Evolutionary conservation across 2,888 invertebrate species (phyloP).

Genomic region (Eubasilissa splendida): DNA sequence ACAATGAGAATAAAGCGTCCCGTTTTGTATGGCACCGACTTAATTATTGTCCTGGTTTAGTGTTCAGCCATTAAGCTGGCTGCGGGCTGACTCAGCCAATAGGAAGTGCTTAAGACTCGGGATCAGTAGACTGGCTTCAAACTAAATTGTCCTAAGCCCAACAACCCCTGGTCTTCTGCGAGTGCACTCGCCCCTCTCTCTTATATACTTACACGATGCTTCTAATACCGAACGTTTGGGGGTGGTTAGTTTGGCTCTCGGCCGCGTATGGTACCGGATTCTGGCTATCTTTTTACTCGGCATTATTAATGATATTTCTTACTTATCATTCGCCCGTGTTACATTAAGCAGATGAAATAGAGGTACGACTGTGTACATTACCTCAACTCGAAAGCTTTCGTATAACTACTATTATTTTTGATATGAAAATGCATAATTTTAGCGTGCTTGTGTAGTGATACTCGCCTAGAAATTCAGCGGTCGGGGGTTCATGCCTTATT

Average conservation of each 20-base stretch:
- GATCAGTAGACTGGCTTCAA: conserved; percentile 55
- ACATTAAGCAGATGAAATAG: too few species aligned
- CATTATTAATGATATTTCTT: conserved; percentile 13
- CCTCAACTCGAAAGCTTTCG: too few species aligned
- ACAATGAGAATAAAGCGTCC: conserved; percentile 43
- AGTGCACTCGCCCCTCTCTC: background rate
- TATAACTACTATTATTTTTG: too few species aligned
- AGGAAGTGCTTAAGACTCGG: conserved; percentile 57
- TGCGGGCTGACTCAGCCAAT: conserved; percentile 54
- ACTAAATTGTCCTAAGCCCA: conserved; percentile 54
- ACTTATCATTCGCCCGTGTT: too few species aligned
- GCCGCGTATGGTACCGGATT: background rate
- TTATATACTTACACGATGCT: background rate
- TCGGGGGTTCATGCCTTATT: too few species aligned
- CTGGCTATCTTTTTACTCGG: background rate
- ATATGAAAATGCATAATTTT: too few species aligned
- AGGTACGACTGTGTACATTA: too few species aligned
- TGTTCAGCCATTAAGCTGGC: conserved; percentile 47
- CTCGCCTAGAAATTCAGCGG: too few species aligned
- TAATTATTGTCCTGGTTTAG: conserved; percentile 50
- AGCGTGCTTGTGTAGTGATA: too few species aligned
- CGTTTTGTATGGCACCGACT: conserved; percentile 48
- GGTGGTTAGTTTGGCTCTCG: background rate
- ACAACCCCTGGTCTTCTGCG: conserved; percentile 35
- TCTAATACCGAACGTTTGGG: conserved; percentile 4